Conservation (phyloP, 2,113 vertebrate genomes). For the Crocuta crocuta region DNA sequence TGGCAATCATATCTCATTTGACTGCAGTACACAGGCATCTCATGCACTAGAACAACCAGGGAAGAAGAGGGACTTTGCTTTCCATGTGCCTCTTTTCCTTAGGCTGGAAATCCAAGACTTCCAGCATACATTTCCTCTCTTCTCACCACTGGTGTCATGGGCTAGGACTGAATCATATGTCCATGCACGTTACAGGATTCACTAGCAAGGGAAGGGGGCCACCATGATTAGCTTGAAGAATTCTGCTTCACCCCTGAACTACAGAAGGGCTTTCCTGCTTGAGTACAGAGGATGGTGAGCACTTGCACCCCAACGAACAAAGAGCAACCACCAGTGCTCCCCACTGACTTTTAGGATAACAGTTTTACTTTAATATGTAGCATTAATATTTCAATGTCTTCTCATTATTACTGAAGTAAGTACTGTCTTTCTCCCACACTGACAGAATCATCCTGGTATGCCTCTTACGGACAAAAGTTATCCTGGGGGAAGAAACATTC, state of each 20-base stretch:
- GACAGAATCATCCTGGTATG: conserved; percentile 11
- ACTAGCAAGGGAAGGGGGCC: neutral
- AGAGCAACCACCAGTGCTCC: neutral
- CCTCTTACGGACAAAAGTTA: neutral
- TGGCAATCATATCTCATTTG: neutral
- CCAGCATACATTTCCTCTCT: neutral
- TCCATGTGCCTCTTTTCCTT: neutral
- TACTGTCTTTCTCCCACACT: neutral
- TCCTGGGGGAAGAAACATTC: neutral
- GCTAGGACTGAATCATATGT: neutral
- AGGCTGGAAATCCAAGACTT: neutral
- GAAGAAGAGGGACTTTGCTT: neutral
- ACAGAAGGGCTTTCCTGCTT: neutral
- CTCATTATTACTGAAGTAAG: neutral
- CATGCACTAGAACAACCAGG: neutral
- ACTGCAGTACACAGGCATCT: neutral
- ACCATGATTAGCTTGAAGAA: neutral
- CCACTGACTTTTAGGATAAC: neutral
- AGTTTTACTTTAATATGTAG: conserved; percentile 21
- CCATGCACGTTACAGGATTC: neutral
- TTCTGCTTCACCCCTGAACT: neutral
- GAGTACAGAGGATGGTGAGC: neutral
- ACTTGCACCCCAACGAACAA: neutral
- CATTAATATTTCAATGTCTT: conserved; percentile 6
- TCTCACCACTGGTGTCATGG: neutral